A percentile compares a stretch with the other conserved stretches of the same genome.
phyloP scores from a whole-genome alignment of 2,113 vertebrate genomes.

The Arvicanthis niloticus region DNA sequence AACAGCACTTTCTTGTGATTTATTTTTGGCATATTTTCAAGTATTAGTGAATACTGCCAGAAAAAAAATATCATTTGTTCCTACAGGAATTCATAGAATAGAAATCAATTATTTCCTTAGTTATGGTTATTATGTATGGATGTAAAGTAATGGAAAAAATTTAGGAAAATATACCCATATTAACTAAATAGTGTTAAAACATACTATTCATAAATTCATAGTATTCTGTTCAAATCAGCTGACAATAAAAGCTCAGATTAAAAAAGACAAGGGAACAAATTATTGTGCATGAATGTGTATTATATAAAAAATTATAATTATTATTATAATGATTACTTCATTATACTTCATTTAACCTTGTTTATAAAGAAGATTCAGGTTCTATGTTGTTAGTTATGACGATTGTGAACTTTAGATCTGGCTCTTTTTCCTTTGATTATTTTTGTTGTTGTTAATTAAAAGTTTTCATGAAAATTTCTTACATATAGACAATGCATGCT shows the following conservation, averaged over 20 bases:
- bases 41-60: slow-evolving; percentile 56
- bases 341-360: background rate
- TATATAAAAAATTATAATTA: background rate
- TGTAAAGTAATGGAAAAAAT: slow-evolving; percentile 5
- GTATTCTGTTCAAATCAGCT: background rate
- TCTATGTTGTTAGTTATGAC: background rate
- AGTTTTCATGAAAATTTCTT: background rate
- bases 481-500: background rate
- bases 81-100: slow-evolving; percentile 69
- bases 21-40: slow-evolving; percentile 69
- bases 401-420: background rate
- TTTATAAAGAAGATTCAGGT: background rate
- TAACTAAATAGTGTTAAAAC: slow-evolving; percentile 27
- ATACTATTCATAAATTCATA: background rate
- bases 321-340: background rate
- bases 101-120: slow-evolving; percentile 60
- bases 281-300: background rate
- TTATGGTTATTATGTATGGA: slow-evolving; percentile 36
- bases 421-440: background rate
- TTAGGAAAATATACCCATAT: background rate
- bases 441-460: background rate
- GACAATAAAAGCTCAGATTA: slow-evolving; percentile 13
- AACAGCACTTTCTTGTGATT: slow-evolving; percentile 58
- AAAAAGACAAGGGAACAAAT: background rate
- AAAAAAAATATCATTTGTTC: slow-evolving; percentile 58